A percentile compares a stretch with the other conserved stretches of the same genome.
Conservation (phyloP, 2,888 invertebrate genomes). For the Chaitophorus viminalis region DNA sequence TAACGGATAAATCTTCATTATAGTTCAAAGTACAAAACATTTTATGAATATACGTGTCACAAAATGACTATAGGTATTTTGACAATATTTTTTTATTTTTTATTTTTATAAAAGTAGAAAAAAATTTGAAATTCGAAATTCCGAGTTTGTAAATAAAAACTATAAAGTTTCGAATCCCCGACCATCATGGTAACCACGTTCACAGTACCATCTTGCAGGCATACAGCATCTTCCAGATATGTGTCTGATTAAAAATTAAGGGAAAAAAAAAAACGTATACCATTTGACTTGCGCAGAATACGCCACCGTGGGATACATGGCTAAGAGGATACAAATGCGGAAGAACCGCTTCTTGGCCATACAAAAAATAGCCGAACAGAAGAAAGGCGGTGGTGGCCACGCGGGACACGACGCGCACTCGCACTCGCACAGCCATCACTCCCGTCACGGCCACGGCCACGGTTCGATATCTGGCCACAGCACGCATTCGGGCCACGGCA, state of each 20-base stretch:
- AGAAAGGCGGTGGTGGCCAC: conserved; percentile 75
- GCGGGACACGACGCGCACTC: conserved; percentile 75
- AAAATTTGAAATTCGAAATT: too few relatives aligned
- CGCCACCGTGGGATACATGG: conserved; percentile 97
- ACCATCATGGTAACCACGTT: not conserved
- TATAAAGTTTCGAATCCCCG: too few relatives aligned
- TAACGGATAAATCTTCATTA: too few relatives aligned
- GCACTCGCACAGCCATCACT: conserved; percentile 48
- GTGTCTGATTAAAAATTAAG: too few relatives aligned
- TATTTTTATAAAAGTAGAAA: too few relatives aligned
- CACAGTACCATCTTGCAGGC: too few relatives aligned
- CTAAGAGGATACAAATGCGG: conserved; percentile 95
- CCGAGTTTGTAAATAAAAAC: too few relatives aligned
- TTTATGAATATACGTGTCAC: too few relatives aligned
- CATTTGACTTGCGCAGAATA: conserved; percentile 80
- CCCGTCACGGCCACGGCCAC: conserved; percentile 51
- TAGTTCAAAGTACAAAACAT: too few relatives aligned
- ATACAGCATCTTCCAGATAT: not conserved
- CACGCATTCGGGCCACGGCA: conserved; percentile 33
- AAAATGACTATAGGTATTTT: too few relatives aligned
- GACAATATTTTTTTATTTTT: too few relatives aligned
- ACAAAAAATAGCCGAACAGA: conserved; percentile 92
- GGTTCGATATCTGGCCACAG: conserved; percentile 54
- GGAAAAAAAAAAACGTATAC: not conserved
- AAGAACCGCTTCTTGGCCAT: conserved; percentile 90